These are phyloP conservation scores for Nasonia vitripennis DNA, from an alignment of 1,140 invertebrate species.

Conservation along the genomic window DNA sequence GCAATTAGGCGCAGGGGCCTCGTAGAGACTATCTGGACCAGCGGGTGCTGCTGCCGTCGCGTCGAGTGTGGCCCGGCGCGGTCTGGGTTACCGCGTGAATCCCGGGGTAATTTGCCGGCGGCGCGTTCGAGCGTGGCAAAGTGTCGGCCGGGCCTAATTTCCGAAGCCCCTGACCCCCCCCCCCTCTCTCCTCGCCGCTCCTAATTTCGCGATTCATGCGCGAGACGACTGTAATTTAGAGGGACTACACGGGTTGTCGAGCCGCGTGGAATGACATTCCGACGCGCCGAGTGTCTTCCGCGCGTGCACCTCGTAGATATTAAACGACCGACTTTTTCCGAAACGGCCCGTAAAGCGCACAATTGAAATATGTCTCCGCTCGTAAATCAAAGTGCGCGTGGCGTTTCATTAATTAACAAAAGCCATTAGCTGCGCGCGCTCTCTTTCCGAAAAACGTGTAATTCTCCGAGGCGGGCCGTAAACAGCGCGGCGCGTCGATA, in stretches of 20 bases:
- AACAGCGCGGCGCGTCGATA: background rate
- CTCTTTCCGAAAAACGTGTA: slow-evolving; percentile 12
- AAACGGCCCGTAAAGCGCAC: too few species aligned
- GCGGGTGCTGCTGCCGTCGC: too few species aligned
- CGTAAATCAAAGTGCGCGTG: background rate
- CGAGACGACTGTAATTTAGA: slow-evolving; percentile 27
- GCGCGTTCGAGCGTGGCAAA: background rate
- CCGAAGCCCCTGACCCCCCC: background rate
- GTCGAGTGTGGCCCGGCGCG: too few species aligned
- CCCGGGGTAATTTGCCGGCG: slow-evolving; percentile 14
- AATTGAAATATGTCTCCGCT: background rate
- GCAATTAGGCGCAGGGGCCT: too few species aligned
- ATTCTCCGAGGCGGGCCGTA: background rate
- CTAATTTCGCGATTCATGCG: slow-evolving; percentile 44
- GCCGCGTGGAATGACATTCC: slow-evolving; percentile 25
- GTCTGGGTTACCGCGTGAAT: slow-evolving; percentile 7
- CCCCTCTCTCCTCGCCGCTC: background rate
- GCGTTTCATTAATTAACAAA: slow-evolving; percentile 28
- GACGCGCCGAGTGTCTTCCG: background rate
- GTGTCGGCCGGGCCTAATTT: slow-evolving; percentile 41
- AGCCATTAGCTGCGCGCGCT: background rate
- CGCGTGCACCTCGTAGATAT: too few species aligned
- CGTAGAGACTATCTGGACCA: too few species aligned
- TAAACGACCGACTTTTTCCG: too few species aligned
- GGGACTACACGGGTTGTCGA: background rate